Base-by-base conservation (phyloP, 1,140 invertebrate species). In the Scaptomyza montana region DNA sequence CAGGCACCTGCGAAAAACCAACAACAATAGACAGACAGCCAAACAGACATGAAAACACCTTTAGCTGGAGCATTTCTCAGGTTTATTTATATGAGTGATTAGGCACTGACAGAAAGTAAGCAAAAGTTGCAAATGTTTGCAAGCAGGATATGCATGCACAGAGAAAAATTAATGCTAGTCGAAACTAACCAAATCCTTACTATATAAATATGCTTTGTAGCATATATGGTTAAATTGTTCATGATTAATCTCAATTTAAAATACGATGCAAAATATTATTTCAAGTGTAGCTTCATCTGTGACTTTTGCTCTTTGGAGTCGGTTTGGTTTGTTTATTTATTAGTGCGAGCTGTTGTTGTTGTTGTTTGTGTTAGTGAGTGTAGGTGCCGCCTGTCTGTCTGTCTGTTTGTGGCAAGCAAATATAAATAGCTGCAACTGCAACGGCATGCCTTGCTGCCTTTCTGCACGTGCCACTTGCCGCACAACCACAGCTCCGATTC, bases 31-130 rank as follows among this genome's bases (percentile, higher is more conserved):
- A n/a, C n/a, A n/a, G n/a, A n/a, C n/a, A n/a, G n/a, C n/a, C 16
- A 16, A 39, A 41, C 47, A 46, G 19, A 28, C 3, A 28, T 2
- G 33, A 3, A 25, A 9, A 60, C n/a, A 16, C 19, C 16, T 57
- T 36, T 36, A 36, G 33, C 33, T 28, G 64, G 67, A 73, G 56
- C 33, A 43, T n/a, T 12, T 43, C 66, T 66, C 36, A 59, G 68
- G 75, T 87, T 82, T 86, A 86, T 86, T 86, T 86, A 86, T 86
- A 86, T 86, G 82, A 86, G 84, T 86, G 82, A 86, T 86, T 86
- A 89, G 82, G 78, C 82, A 73, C 66, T 84, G 80, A 73, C 64
- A 73, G 55, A 45, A 57, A 2, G 59, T 53, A 39, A 30, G 41
- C 43, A 30, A 62, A 5, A 56, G 53, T 25, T 25, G 21, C 16